These are phyloP conservation scores for Halcyon badia DNA, from an alignment of 2,797 vertebrate genomes.

Conservation along the genomic window DNA sequence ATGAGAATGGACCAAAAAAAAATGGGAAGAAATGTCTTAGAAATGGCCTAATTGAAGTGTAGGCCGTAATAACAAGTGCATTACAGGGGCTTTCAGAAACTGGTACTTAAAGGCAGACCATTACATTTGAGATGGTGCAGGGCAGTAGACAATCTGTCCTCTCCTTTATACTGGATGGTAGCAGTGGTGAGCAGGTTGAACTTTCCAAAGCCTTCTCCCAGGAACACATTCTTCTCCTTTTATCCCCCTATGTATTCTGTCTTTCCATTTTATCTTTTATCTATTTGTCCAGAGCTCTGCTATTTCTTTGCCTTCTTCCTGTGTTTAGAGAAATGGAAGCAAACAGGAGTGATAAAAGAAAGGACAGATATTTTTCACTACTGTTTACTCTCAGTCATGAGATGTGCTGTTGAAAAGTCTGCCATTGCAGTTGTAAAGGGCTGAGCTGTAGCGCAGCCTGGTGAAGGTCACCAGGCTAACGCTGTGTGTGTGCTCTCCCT, in stretches of 20 bases:
- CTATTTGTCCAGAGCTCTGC: neutral
- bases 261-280: neutral
- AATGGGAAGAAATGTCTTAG: neutral
- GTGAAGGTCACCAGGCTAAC: neutral
- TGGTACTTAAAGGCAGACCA: neutral
- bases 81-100: neutral
- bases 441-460: neutral
- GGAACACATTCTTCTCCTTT: accelerated
- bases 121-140: neutral
- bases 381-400: neutral
- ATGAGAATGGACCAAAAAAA: neutral
- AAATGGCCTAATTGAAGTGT: neutral
- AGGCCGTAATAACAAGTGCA: neutral
- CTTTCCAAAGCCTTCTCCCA: neutral
- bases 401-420: neutral
- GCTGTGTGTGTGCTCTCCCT: accelerated
- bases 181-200: neutral
- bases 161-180: neutral
- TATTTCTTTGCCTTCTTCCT: neutral
- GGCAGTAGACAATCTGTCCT: neutral
- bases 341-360: neutral
- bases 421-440: neutral
- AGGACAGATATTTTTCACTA: neutral
- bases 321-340: neutral
- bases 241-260: neutral